Evolutionary conservation across 2,113 vertebrate genomes (phyloP).

Genomic region (Jacana jacana): DNA sequence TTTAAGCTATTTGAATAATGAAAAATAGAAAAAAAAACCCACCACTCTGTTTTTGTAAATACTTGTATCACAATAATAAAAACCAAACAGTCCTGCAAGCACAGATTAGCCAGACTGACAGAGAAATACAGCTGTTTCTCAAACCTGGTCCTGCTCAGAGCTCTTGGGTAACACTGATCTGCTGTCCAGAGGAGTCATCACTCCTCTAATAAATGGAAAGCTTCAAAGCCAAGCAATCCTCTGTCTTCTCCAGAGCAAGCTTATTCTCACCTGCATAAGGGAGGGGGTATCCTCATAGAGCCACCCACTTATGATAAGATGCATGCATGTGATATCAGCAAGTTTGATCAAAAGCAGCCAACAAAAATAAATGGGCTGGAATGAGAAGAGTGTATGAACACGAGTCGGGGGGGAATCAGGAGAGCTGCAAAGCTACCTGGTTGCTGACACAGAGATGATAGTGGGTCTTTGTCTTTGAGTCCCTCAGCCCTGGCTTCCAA

Average conservation of each 20-base stretch:
- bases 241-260: neutral
- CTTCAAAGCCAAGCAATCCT: neutral
- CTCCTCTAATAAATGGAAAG: neutral
- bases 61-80: neutral
- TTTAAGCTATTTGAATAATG: slow-evolving; percentile 31
- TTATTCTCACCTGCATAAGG: neutral
- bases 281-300: neutral
- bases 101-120: slow-evolving; percentile 3
- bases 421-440: neutral
- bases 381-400: neutral
- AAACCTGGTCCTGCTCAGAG: neutral
- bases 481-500: neutral
- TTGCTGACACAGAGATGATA: neutral
- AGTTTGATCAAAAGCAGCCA: neutral
- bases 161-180: neutral
- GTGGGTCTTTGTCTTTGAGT: neutral
- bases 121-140: slow-evolving; percentile 1
- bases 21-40: neutral
- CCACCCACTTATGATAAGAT: neutral
- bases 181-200: neutral
- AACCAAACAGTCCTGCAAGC: neutral
- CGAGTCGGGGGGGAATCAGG: neutral
- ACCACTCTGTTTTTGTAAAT: neutral
- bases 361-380: neutral
- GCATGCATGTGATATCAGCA: rapidly evolving